Evolutionary conservation across 2,797 vertebrate genomes (phyloP), one percentile per base, ranked within the genome.

Genomic region (Acanthiza pusilla): DNA sequence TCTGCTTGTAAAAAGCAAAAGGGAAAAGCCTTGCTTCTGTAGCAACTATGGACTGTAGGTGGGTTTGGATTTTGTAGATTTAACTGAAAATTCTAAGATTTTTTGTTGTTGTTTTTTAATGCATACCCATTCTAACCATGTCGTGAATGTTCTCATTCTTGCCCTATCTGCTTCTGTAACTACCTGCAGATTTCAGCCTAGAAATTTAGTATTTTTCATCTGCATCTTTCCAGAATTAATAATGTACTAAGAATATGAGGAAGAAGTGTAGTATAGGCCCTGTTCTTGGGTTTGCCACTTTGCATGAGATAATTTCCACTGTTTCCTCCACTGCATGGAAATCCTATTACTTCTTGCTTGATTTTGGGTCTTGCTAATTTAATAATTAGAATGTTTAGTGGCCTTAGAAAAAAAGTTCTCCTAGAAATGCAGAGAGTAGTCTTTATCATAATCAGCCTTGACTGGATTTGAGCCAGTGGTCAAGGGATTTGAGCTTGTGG

Each of bases 401-500:
- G 62, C 51, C 54, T 88, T 67, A 67, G 76, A 4, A 27, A 63
- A 61, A 66, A 84, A 58, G 57, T 62, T 94, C 36, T 80, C 30
- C 17, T 38, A 40, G 88, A 85, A 93, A 72, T 58, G 74, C 45
- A 14, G 57, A 68, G 63, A 88, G 36, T 60, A 54, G 57, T 74
- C 77, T 82, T 93, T 85, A 71, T 76, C 76, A 67, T 58, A 87
- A 84, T 7, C 70, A 88, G 88, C 80, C 83, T 90, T 79, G 84
- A 20, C 77, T 94, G 80, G 85, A 82, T 90, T 67, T 79, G 83
- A 93, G 95, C 89, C 92, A 94, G 71, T 40, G 83, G 91, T 81
- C 81, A 75, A 94, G 87, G 43, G 94, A 89, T 95, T 95, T 88
- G 91, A 94, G 91, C 48, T 90, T 71, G 91, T 91, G 91, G 93